phyloP scores from a whole-genome alignment of 1,140 invertebrate species.

The Drosophila tani region DNA sequence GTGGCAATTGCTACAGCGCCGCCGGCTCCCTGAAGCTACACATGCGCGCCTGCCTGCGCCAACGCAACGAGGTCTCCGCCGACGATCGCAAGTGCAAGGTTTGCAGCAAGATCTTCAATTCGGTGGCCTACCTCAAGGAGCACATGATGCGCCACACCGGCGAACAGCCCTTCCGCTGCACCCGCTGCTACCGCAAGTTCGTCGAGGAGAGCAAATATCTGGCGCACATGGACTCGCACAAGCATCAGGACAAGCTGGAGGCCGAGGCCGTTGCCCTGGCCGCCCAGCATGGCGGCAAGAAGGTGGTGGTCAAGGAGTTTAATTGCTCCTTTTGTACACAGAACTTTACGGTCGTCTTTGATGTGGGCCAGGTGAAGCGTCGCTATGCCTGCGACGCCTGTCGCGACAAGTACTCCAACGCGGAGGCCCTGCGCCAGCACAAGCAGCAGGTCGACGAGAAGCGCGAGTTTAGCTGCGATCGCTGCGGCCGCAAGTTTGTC shows the following conservation, averaged over 20 bases:
- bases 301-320: slow-evolving; percentile 82
- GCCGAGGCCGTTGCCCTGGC: slow-evolving; percentile 74
- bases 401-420: slow-evolving; percentile 83
- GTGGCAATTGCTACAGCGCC: slow-evolving; percentile 82
- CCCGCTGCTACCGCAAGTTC: slow-evolving; percentile 82
- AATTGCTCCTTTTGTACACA: slow-evolving; percentile 78
- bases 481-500: slow-evolving; percentile 82
- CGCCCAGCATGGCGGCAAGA: slow-evolving; percentile 76
- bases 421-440: slow-evolving; percentile 76
- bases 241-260: slow-evolving; percentile 79
- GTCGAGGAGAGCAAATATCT: slow-evolving; percentile 75
- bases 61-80: slow-evolving; percentile 68
- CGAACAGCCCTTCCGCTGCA: slow-evolving; percentile 79
- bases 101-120: slow-evolving; percentile 82
- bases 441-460: slow-evolving; percentile 81
- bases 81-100: slow-evolving; percentile 82
- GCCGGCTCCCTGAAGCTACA: slow-evolving; percentile 81
- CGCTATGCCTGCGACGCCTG: slow-evolving; percentile 81
- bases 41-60: slow-evolving; percentile 81
- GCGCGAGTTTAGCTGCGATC: slow-evolving; percentile 78
- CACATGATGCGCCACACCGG: slow-evolving; percentile 83
- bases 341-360: slow-evolving; percentile 81
- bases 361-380: slow-evolving; percentile 79
- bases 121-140: slow-evolving; percentile 81
- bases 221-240: slow-evolving; percentile 77